A percentile compares a stretch with the other conserved stretches of the same genome.
Evolutionary conservation across 2,113 vertebrate genomes (phyloP).

Genomic region (Syngnathoides biaculeatus): DNA sequence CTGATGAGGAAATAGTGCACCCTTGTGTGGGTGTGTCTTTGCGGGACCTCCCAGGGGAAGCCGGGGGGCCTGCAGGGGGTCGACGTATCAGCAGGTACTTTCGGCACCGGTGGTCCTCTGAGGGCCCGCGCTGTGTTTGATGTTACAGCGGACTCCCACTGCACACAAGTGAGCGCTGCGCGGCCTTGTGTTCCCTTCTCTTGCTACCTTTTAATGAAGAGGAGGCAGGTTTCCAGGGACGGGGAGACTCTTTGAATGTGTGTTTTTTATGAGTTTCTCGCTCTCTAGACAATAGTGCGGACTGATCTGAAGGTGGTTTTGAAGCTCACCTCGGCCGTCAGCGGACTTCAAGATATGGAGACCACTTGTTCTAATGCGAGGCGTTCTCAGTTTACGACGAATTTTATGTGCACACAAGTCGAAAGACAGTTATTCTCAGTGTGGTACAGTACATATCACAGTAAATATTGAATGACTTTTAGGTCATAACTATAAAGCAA

Average conservation of each 20-base stretch:
- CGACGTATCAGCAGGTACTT: conserved; percentile 69
- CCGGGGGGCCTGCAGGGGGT: conserved; percentile 20
- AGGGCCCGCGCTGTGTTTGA: conserved; percentile 63
- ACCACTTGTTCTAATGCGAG: conserved; percentile 17
- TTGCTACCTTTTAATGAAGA: conserved; percentile 67
- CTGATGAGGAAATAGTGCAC: conserved; percentile 49
- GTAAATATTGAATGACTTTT: too few species aligned
- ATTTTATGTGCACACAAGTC: neutral
- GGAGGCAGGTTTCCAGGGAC: conserved; percentile 41
- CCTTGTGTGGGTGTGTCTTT: conserved; percentile 12
- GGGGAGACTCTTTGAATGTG: conserved; percentile 8
- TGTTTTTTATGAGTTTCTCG: conserved; percentile 13
- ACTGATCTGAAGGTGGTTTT: conserved; percentile 28
- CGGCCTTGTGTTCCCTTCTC: conserved; percentile 48
- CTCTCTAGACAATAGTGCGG: conserved; percentile 19
- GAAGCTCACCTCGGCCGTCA: conserved; percentile 12
- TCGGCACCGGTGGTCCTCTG: conserved; percentile 42
- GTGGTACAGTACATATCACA: too few species aligned
- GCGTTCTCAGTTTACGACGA: neutral
- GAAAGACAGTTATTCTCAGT: neutral
- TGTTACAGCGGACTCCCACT: conserved; percentile 57
- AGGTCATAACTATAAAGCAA: too few species aligned
- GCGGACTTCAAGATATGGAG: conserved; percentile 20
- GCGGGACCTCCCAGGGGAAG: conserved; percentile 25
- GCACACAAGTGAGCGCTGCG: conserved; percentile 17